A percentile compares a stretch with the other conserved stretches of the same genome.
Conservation (phyloP, 2,888 invertebrate genomes). For the Adelognathus sp. region DNA sequence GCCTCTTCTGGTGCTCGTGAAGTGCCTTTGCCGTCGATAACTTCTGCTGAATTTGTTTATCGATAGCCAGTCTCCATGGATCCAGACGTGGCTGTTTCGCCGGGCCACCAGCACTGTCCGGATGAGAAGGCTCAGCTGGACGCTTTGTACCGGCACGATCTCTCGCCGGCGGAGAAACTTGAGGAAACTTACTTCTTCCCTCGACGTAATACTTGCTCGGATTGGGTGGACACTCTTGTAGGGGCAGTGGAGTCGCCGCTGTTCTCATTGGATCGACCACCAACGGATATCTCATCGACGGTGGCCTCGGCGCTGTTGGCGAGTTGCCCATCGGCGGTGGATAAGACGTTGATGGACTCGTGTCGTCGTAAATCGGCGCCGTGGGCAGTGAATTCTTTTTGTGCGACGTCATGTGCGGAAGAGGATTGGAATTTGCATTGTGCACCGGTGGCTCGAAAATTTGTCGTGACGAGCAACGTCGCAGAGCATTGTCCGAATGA, state of each 20-base stretch:
- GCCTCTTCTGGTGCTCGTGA: constrained; percentile 73
- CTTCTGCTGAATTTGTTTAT: constrained; percentile 83
- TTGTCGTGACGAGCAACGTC: constrained; percentile 67
- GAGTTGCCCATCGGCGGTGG: constrained; percentile 27
- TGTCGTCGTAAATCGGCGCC: constrained; percentile 64
- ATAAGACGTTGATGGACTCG: constrained; percentile 58
- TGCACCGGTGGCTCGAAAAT: constrained; percentile 67
- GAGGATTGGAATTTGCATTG: constrained; percentile 64
- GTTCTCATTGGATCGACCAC: constrained; percentile 66
- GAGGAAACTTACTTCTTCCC: constrained; percentile 62
- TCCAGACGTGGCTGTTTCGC: constrained; percentile 82
- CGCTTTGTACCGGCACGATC: constrained; percentile 77
- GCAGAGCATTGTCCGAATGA: constrained; percentile 58
- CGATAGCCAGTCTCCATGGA: constrained; percentile 83
- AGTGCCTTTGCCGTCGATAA: constrained; percentile 75
- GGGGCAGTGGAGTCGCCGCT: constrained; percentile 62
- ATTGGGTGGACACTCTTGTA: constrained; percentile 72
- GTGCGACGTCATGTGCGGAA: constrained; percentile 77
- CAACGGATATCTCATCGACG: constrained; percentile 65
- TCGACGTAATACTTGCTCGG: constrained; percentile 73
- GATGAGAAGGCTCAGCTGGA: constrained; percentile 73
- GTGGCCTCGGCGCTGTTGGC: constrained; percentile 39
- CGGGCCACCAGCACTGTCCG: constrained; percentile 75
- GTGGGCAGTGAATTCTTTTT: constrained; percentile 74
- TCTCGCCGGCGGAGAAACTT: constrained; percentile 60